Evolutionary conservation across 2,888 invertebrate genomes (phyloP), one percentile per base, ranked within the genome.

Genomic region (Ptychoptera contaminata): DNA sequence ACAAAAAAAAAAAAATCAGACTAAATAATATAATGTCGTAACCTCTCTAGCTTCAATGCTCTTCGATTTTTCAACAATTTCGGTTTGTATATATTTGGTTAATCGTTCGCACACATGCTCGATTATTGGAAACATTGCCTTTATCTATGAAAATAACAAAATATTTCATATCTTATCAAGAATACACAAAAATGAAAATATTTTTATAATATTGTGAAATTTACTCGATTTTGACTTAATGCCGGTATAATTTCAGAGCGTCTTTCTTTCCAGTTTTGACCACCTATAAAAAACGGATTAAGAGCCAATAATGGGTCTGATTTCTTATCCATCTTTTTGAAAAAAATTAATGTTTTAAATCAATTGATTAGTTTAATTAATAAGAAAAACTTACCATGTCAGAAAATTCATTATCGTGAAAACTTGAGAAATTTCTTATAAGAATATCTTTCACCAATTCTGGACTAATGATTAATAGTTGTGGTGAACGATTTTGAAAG

Each of bases 361-460:
- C 38, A 39, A 29, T 29, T 23, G 38, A 12, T n/a, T n/a, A n/a
- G n/a, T n/a, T n/a, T 39, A 29, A 16, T 23, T 23, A 12, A 4
- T 6, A 6, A 36, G 29, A 11, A 38, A 23, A 23, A 23, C 4
- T 23, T 14, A 46, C 45, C 36, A 45, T 8, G 31, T 41, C 32
- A 15, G 16, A 29, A 8, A 45, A 41, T 34, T 46, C 41, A 39
- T 49, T 49, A 40, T 55, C 54, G 32, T 49, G 46, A 37, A 53
- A 56, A 29, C 46, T 34, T 0, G 54, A 46, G 32, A 60, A 62
- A 16, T 60, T 56, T 42, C 54, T 59, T n/a, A 62, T 56, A 8
- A 62, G 44, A 8, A 62, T 48, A 15, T 55, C 53, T 16, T 56
- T 60, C 7, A 60, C 51, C 2, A 58, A 36, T 1, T 60, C 56